phyloP scores from a whole-genome alignment of 2,888 invertebrate species.

The Sepiola atlantica region DNA sequence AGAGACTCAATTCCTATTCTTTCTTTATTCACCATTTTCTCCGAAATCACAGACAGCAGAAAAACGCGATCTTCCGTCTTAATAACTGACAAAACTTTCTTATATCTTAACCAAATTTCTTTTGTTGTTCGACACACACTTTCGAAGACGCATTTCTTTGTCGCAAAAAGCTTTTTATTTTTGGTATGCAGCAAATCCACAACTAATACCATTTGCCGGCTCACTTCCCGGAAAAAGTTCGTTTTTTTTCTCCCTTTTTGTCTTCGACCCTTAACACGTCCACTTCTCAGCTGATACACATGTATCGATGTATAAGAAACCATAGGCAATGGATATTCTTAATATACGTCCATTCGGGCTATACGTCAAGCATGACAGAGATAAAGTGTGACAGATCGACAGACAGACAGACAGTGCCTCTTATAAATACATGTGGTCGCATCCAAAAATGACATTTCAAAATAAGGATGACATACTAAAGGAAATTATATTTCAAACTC shows the following conservation, averaged over 20 bases:
- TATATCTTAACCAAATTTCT: too few species aligned
- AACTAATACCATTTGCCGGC: background rate
- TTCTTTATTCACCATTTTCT: background rate
- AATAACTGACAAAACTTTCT: background rate
- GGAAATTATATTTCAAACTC: too few species aligned
- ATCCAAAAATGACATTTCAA: too few species aligned
- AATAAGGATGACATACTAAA: too few species aligned
- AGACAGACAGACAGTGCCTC: too few species aligned
- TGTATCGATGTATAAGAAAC: background rate
- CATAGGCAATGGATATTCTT: background rate
- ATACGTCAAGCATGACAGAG: too few species aligned
- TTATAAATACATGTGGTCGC: too few species aligned
- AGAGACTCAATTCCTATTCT: background rate
- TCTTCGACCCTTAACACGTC: background rate
- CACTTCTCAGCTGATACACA: background rate
- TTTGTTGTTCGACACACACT: background rate
- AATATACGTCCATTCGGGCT: too few species aligned
- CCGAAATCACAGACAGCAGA: background rate
- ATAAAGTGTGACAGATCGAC: too few species aligned
- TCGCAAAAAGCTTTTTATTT: background rate
- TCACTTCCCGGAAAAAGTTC: background rate
- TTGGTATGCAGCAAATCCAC: background rate
- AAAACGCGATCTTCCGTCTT: background rate
- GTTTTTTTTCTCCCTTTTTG: background rate
- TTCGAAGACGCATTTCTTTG: background rate